Evolutionary conservation across 2,888 invertebrate genomes (phyloP).

Genomic region (Lepidochrysops patricia): DNA sequence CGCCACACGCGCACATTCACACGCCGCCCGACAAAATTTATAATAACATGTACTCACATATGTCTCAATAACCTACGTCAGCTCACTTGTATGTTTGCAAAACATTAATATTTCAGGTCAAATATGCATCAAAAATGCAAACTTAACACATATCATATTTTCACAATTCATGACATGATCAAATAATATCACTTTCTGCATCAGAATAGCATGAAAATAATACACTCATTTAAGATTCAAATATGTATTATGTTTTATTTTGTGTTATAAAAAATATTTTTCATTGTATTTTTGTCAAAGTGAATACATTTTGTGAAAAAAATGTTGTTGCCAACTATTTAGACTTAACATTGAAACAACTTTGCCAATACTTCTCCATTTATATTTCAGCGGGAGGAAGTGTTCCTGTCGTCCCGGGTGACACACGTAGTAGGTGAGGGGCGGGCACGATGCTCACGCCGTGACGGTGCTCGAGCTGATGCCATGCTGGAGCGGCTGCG

Average conservation of each 20-base stretch:
- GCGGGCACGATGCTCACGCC: conserved; percentile 51
- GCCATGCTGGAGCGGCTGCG: conserved; percentile 86
- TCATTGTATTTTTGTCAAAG: too few species aligned
- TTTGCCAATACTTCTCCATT: not conserved
- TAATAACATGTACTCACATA: not conserved
- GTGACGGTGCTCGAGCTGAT: conserved; percentile 78
- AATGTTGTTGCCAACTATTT: not conserved
- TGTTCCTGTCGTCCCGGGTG: conserved; percentile 76
- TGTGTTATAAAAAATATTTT: not conserved
- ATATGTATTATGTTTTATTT: too few species aligned
- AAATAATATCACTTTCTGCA: not conserved
- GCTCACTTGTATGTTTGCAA: not conserved
- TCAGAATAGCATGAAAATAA: not conserved
- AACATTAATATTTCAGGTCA: not conserved
- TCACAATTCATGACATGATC: not conserved
- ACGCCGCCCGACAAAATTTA: conserved; percentile 9
- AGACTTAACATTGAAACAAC: too few species aligned
- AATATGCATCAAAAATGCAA: not conserved
- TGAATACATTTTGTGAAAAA: not conserved
- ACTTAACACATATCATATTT: not conserved
- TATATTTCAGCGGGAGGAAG: conserved; percentile 70
- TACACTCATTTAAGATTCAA: too few species aligned
- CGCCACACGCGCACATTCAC: conserved; percentile 26
- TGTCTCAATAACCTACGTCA: conserved; percentile 2
- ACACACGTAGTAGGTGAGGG: conserved; percentile 54